Conservation (phyloP, 2,888 invertebrate species). For the Hydrotaea diabolus region DNA sequence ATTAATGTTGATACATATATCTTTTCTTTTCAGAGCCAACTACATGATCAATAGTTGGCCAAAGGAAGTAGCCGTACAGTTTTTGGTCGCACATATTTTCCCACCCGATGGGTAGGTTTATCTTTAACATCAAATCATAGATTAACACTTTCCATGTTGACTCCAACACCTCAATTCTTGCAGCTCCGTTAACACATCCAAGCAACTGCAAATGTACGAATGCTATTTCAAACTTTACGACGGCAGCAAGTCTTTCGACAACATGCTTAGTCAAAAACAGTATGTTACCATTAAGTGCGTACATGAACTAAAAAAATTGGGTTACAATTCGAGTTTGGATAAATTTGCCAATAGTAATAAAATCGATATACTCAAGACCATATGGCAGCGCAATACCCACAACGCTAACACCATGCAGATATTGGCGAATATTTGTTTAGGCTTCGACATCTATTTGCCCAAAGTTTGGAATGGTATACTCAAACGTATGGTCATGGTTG, state of each 20-base stretch:
- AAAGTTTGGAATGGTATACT: conserved; percentile 81
- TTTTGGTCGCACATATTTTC: conserved; percentile 77
- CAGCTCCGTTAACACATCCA: conserved; percentile 76
- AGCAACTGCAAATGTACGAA: conserved; percentile 79
- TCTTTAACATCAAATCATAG: neutral
- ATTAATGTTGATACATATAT: too few species aligned
- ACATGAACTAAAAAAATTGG: conserved; percentile 78
- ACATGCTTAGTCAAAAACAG: conserved; percentile 76
- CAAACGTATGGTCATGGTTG: conserved; percentile 79
- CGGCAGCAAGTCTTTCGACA: conserved; percentile 75
- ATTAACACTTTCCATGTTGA: neutral
- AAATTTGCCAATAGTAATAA: conserved; percentile 80
- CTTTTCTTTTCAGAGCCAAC: conserved; percentile 79
- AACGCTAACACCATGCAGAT: conserved; percentile 77
- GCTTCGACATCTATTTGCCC: conserved; percentile 78
- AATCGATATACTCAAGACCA: conserved; percentile 78
- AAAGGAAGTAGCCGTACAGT: conserved; percentile 76
- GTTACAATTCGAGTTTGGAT: conserved; percentile 78
- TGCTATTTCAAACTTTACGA: conserved; percentile 79
- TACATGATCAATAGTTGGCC: conserved; percentile 80
- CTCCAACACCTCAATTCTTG: too few species aligned
- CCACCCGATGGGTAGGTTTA: conserved; percentile 76
- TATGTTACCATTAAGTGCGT: conserved; percentile 80
- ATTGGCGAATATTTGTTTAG: conserved; percentile 79
- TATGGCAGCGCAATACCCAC: conserved; percentile 79